A percentile compares a stretch with the other conserved stretches of the same genome.
These are phyloP conservation scores for Pachycephala philippinensis DNA, from an alignment of 2,113 vertebrate species.

Conservation along the genomic window DNA sequence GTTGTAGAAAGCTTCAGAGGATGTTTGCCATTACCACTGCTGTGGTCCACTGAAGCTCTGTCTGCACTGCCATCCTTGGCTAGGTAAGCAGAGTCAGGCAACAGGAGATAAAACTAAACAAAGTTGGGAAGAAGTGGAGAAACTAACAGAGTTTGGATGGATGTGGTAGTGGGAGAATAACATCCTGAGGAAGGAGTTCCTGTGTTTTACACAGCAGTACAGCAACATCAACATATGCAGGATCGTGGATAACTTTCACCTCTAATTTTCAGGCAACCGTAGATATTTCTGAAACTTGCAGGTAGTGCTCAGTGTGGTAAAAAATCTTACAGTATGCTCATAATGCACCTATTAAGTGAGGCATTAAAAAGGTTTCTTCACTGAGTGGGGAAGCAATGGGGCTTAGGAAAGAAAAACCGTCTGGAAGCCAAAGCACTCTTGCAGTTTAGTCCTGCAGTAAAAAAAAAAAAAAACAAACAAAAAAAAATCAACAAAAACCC, in stretches of 20 bases:
- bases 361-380: not conserved
- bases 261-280: not conserved
- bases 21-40: not conserved
- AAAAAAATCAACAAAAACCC: not conserved
- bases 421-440: not conserved
- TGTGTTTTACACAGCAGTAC: not conserved
- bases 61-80: not conserved
- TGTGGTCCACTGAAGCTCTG: not conserved
- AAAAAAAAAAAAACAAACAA: not conserved
- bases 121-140: not conserved
- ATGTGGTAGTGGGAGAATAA: not conserved
- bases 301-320: not conserved
- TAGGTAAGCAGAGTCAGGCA: not conserved
- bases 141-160: not conserved
- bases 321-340: not conserved
- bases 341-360: not conserved
- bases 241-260: not conserved
- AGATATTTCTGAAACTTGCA: not conserved
- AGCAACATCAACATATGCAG: accelerated
- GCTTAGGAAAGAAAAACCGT: not conserved
- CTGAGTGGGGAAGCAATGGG: not conserved
- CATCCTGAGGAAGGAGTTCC: not conserved
- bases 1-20: not conserved
- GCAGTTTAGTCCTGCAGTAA: not conserved
- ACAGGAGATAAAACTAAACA: not conserved